Evolutionary conservation across 2,113 vertebrate species (phyloP).

Genomic region (Pristiophorus japonicus): DNA sequence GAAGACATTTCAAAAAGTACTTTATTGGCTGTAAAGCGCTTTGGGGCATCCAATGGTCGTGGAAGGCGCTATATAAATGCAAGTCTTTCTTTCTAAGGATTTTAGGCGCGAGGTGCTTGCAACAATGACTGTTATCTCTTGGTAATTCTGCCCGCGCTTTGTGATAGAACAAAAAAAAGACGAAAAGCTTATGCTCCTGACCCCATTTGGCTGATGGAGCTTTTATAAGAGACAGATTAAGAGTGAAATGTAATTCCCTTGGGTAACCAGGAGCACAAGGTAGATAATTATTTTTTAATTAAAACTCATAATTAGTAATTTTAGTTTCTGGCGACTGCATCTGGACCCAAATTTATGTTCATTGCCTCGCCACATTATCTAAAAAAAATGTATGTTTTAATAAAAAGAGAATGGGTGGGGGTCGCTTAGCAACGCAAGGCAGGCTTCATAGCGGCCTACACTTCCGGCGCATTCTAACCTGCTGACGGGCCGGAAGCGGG

Average conservation of each 20-base stretch:
- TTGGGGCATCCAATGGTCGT: too few species aligned
- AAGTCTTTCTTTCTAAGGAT: too few species aligned
- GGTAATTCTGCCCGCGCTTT: neutral
- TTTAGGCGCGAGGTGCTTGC: neutral
- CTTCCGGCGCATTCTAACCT: neutral
- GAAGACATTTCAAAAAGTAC: too few species aligned
- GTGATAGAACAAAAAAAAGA: neutral
- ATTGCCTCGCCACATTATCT: neutral
- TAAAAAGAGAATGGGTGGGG: neutral
- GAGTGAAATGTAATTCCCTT: neutral
- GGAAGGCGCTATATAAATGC: too few species aligned
- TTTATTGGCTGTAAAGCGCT: too few species aligned
- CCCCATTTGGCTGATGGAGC: neutral
- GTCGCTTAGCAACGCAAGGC: slow-evolving; percentile 19
- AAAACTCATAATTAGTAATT: neutral
- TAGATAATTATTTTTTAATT: neutral
- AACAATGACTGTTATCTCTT: neutral
- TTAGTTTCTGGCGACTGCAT: neutral
- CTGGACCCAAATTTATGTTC: neutral
- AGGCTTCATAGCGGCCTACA: neutral
- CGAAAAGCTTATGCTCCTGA: neutral
- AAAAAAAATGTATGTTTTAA: neutral
- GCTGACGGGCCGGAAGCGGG: neutral
- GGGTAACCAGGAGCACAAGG: neutral
- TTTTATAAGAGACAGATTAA: neutral